Evolutionary conservation across 2,888 invertebrate species (phyloP).

Genomic region (Apamea epomidion): DNA sequence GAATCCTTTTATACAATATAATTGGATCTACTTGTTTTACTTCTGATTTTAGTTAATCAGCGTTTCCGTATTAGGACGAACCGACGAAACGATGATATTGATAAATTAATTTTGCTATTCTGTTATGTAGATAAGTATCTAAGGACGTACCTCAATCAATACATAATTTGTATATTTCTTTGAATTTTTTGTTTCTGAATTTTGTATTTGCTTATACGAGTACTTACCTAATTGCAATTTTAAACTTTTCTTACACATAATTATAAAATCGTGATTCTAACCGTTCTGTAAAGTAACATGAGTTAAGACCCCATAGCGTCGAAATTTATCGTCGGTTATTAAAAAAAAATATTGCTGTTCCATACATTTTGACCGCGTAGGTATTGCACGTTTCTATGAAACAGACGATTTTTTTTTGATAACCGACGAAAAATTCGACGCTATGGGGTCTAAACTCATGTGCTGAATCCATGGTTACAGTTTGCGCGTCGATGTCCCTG

Average conservation of each 20-base stretch:
- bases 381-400: too few species aligned
- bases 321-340: too few species aligned
- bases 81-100: background rate
- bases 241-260: background rate
- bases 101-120: background rate
- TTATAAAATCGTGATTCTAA: too few species aligned
- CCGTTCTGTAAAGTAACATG: background rate
- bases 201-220: background rate
- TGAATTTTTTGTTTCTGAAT: too few species aligned
- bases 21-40: constrained; percentile 52
- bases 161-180: background rate
- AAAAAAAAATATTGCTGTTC: too few species aligned
- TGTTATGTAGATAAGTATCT: background rate
- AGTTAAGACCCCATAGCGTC: too few species aligned
- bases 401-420: too few species aligned
- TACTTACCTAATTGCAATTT: background rate
- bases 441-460: too few species aligned
- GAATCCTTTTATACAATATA: constrained; percentile 41
- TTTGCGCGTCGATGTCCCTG: too few species aligned
- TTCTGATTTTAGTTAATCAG: constrained; percentile 33
- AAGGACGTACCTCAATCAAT: background rate
- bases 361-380: too few species aligned
- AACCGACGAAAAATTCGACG: too few species aligned
- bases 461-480: too few species aligned
- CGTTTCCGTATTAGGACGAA: constrained; percentile 3